These are phyloP conservation scores for Synergus itoensis DNA, from an alignment of 2,888 invertebrate genomes.

Conservation along the genomic window DNA sequence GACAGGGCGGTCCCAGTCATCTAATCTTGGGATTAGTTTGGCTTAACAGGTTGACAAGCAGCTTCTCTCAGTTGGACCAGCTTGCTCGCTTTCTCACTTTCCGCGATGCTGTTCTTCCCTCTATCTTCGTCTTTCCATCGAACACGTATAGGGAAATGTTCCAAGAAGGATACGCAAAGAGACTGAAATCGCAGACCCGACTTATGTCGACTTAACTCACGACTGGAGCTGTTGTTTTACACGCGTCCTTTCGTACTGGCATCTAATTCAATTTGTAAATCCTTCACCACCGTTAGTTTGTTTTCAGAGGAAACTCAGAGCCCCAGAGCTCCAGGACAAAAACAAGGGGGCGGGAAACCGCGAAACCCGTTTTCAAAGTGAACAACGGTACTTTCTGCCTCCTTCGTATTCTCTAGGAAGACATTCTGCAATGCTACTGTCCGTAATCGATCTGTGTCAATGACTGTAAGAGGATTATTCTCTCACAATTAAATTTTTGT, in stretches of 20 bases:
- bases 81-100: slow-evolving; percentile 36
- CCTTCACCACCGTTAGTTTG: slow-evolving; percentile 56
- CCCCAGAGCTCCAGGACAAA: slow-evolving; percentile 47
- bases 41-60: slow-evolving; percentile 67
- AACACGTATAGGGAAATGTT: slow-evolving; percentile 6
- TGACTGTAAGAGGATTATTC: slow-evolving; percentile 15
- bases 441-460: slow-evolving; percentile 35
- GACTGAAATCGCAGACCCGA: slow-evolving; percentile 52
- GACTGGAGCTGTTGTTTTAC: slow-evolving; percentile 66
- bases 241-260: slow-evolving; percentile 58
- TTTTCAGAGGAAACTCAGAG: slow-evolving; percentile 51
- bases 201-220: slow-evolving; percentile 56
- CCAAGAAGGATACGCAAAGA: slow-evolving; percentile 41
- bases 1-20: slow-evolving; percentile 69
- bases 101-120: slow-evolving; percentile 4
- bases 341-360: slow-evolving; percentile 39
- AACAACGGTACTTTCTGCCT: slow-evolving; percentile 33
- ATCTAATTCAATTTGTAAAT: slow-evolving; percentile 73
- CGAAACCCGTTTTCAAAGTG: slow-evolving; percentile 38
- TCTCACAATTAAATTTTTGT: neutral
- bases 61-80: slow-evolving; percentile 52
- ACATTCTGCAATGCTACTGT: neutral
- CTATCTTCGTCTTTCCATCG: slow-evolving; percentile 46
- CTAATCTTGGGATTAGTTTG: slow-evolving; percentile 71
- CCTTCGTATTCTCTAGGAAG: slow-evolving; percentile 8